Percentiles rank a stretch among this genome's conserved stretches.
phyloP scores from a whole-genome alignment of 2,113 vertebrate species.

The Leptocoma aspasia region DNA sequence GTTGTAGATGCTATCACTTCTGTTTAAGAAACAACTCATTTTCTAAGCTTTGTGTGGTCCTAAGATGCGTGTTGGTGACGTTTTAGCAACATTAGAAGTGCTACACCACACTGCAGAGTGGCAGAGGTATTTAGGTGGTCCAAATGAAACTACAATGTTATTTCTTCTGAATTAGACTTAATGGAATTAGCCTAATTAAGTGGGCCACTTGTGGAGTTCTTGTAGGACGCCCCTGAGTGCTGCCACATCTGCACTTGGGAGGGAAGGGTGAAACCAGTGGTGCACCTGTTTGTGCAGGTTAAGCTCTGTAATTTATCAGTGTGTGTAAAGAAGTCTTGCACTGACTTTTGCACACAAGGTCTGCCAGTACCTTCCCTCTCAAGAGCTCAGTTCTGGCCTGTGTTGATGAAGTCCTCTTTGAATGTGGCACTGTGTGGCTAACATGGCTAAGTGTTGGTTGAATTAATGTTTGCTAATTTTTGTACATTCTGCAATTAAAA shows the following conservation, averaged over 20 bases:
- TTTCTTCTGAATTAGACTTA: not conserved
- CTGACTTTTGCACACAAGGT: not conserved
- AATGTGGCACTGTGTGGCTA: not conserved
- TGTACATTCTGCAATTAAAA: not conserved
- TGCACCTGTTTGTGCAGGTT: accelerated
- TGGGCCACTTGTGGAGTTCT: not conserved
- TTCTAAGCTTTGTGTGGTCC: not conserved
- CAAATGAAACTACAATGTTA: not conserved
- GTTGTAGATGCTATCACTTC: not conserved
- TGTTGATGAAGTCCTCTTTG: not conserved
- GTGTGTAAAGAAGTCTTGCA: not conserved
- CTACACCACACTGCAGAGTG: not conserved
- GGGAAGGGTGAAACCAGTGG: not conserved
- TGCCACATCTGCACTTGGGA: not conserved
- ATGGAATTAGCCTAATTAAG: not conserved
- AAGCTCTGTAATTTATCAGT: not conserved
- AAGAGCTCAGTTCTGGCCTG: not conserved
- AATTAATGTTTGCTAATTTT: not conserved
- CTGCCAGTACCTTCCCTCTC: not conserved
- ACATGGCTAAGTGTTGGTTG: not conserved
- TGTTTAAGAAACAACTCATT: not conserved
- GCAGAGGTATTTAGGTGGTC: not conserved
- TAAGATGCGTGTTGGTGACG: not conserved
- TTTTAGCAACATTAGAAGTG: not conserved
- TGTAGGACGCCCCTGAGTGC: not conserved